Percentiles rank a stretch among this genome's conserved stretches.
Evolutionary conservation across 2,113 vertebrate species (phyloP).

Genomic region (Notarius lentiginosus): DNA sequence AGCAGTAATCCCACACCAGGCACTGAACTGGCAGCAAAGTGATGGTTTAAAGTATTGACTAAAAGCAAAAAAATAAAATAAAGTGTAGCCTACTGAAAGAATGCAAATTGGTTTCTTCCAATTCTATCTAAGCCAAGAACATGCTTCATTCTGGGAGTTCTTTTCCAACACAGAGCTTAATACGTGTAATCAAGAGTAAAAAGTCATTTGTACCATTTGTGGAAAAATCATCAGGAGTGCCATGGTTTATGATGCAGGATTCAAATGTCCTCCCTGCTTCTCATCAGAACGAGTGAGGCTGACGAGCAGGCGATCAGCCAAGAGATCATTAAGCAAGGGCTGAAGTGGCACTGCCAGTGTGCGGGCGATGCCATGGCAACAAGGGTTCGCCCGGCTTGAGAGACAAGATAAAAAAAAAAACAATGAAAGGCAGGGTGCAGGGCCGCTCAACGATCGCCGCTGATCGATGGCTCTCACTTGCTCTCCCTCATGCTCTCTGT

Average conservation of each 20-base stretch:
- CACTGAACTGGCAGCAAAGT: conserved; percentile 67
- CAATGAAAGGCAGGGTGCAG: conserved; percentile 72
- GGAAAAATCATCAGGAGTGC: conserved; percentile 39
- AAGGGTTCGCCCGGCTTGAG: conserved; percentile 68
- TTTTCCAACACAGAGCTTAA: conserved; percentile 40
- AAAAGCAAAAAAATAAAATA: conserved; percentile 64
- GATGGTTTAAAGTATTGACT: conserved; percentile 71
- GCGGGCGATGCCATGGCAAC: conserved; percentile 76
- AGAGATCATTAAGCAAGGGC: conserved; percentile 82
- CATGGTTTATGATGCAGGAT: conserved; percentile 43
- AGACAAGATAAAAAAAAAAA: conserved; percentile 76
- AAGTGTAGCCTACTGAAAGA: conserved; percentile 65
- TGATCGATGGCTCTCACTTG: conserved; percentile 70
- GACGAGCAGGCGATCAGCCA: conserved; percentile 80
- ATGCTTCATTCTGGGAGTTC: conserved; percentile 53
- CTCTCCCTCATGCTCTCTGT: conserved; percentile 32
- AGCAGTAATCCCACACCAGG: conserved; percentile 71
- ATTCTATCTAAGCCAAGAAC: conserved; percentile 50
- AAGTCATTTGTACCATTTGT: conserved; percentile 17
- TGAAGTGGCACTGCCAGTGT: conserved; percentile 78
- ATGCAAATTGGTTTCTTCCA: conserved; percentile 64
- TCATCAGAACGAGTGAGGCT: conserved; percentile 70
- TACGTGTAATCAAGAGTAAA: conserved; percentile 43
- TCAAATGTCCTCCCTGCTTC: conserved; percentile 61
- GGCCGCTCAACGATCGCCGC: conserved; percentile 68